Evolutionary conservation across 2,888 invertebrate species (phyloP).

Genomic region (Oxycera nigricornis): DNA sequence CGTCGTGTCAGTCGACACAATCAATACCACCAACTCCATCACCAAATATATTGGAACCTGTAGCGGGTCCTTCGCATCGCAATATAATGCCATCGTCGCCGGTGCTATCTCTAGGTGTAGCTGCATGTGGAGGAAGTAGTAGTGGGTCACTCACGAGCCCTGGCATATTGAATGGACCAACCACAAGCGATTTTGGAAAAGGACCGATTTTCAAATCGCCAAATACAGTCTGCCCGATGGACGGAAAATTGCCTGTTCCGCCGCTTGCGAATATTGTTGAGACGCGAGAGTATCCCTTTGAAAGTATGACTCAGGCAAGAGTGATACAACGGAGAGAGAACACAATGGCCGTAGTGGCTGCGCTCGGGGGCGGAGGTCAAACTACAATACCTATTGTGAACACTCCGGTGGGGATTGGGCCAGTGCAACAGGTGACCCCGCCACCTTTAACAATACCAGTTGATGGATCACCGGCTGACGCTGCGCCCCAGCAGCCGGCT

Average conservation of each 20-base stretch:
- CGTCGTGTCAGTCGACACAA: conserved; percentile 44
- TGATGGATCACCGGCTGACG: conserved; percentile 25
- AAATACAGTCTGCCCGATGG: conserved; percentile 87
- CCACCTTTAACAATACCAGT: conserved; percentile 42
- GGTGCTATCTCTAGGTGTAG: background rate
- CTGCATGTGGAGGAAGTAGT: background rate
- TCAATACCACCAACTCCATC: conserved; percentile 48
- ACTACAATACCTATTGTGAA: background rate
- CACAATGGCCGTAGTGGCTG: conserved; percentile 61
- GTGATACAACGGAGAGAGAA: conserved; percentile 81
- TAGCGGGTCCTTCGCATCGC: conserved; percentile 46
- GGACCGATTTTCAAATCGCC: conserved; percentile 72
- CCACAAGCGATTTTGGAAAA: conserved; percentile 31
- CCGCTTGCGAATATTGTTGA: conserved; percentile 62
- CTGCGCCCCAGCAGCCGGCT: conserved; percentile 40
- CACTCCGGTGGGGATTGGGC: background rate
- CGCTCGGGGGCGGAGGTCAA: conserved; percentile 45
- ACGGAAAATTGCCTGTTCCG: conserved; percentile 71
- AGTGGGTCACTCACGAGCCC: conserved; percentile 48
- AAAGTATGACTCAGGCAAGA: conserved; percentile 90
- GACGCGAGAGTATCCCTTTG: conserved; percentile 78
- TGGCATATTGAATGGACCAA: conserved; percentile 49
- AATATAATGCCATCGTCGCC: conserved; percentile 24
- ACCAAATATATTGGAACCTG: conserved; percentile 47
- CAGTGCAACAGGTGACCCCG: conserved; percentile 37